Conservation (phyloP, 2,888 invertebrate species). For the Callimorpha dominula region DNA sequence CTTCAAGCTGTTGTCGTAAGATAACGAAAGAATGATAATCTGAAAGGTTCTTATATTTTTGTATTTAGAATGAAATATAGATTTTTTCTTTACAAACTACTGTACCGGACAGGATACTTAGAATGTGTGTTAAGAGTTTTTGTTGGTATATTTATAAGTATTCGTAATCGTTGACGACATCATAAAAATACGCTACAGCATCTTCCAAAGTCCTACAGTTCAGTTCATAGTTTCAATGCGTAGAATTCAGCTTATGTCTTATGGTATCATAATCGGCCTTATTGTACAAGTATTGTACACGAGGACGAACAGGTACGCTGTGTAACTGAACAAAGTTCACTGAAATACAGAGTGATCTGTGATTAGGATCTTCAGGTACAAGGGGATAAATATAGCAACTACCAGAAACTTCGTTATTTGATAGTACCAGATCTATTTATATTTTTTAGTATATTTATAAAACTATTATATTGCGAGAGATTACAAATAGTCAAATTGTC, state of each 20-base stretch:
- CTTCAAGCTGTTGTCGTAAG: too few species aligned
- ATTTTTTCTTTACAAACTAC: too few species aligned
- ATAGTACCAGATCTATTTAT: background rate
- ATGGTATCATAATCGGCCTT: background rate
- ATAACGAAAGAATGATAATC: too few species aligned
- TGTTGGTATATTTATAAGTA: background rate
- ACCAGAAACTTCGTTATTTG: background rate
- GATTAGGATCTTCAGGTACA: background rate
- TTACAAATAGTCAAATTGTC: too few species aligned
- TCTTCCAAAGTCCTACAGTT: background rate
- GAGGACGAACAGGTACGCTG: too few species aligned
- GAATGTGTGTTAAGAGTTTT: background rate
- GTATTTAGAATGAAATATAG: too few species aligned
- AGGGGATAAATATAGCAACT: background rate
- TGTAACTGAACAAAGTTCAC: too few species aligned
- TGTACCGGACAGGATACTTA: background rate
- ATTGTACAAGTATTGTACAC: too few species aligned
- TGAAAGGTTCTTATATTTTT: too few species aligned
- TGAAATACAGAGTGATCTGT: background rate
- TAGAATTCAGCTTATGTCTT: background rate
- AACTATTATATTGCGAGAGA: too few species aligned
- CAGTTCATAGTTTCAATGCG: background rate
- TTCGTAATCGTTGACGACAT: background rate
- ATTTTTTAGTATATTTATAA: background rate
- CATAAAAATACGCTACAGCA: background rate